Evolutionary conservation across 2,113 vertebrate genomes (phyloP), one percentile per base, ranked within the genome.

Genomic region (Archocentrus centrarchus): DNA sequence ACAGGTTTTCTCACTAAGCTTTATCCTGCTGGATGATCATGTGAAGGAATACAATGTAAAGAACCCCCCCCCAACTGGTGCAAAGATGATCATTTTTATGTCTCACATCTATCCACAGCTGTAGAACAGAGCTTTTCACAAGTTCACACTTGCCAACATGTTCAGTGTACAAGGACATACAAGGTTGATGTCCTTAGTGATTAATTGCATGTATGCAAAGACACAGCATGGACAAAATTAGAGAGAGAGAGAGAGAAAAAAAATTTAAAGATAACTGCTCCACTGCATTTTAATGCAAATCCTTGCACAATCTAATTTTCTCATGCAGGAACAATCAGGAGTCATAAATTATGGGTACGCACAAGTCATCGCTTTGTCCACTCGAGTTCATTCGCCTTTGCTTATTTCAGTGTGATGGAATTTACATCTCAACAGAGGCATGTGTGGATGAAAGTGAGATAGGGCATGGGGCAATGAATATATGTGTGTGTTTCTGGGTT

Each of bases 301-400:
- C 61, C 50, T 37, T 55, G 27, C 62, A 81, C 75, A 88, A 91
- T 91, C 86, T 88, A 89, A 93, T 92, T 75, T 85, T 88, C 66
- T 87, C 80, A 59, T 53, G 35, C 22, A 70, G 47, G 61, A 75
- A 75, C 85, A 83, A 77, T 68, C 80, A 64, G 27, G 70, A 88
- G 77, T 86, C 88, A 90, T 89, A 44, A 75, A 91, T 94, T 86
- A 83, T 41, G 17, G 59, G 77, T 58, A 47, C 1, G 13, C 55
- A 18, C 80, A 62, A 4, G 14, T 87, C 53, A 8, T 14, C 58
- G 1, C 62, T 84, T 55, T 59, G 68, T 24, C 80, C 82, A 85
- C 86, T 88, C 70, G 18, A 32, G 75, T 75, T 20, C 7, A 18
- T 2, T 55, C 61, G 62, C 35, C 57, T 79, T 66, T 77, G 59